phyloP scores from a whole-genome alignment of 2,797 vertebrate genomes.

The Tragopan temminckii region DNA sequence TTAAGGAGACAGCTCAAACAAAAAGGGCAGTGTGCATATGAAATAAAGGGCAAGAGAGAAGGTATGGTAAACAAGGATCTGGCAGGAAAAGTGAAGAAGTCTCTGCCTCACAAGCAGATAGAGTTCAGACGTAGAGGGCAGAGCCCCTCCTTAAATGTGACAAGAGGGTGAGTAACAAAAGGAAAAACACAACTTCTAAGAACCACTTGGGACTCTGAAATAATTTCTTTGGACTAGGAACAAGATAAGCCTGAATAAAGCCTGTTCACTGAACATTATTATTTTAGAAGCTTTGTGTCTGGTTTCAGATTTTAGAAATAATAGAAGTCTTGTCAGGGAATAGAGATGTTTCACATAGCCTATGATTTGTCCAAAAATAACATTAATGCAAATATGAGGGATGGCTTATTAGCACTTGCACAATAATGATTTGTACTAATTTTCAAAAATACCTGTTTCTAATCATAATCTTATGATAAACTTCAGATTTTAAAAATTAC shows the following conservation, averaged over 20 bases:
- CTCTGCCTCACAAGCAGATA: background rate
- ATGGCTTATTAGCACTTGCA: background rate
- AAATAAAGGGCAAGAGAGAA: constrained; percentile 13
- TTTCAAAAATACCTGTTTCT: constrained; percentile 27
- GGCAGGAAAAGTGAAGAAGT: background rate
- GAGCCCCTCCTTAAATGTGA: background rate
- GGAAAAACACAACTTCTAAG: background rate
- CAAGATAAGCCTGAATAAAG: background rate
- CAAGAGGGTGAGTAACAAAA: background rate
- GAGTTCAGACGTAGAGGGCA: background rate
- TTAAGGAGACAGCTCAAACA: background rate
- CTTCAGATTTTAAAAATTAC: background rate
- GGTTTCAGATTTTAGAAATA: background rate
- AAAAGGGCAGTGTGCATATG: background rate
- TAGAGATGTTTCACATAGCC: background rate
- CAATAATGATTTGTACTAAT: background rate
- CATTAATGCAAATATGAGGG: background rate
- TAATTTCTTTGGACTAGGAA: background rate
- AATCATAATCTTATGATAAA: constrained; percentile 28
- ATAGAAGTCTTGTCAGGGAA: background rate
- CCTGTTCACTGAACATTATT: background rate
- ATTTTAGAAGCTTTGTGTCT: background rate
- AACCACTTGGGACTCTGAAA: background rate
- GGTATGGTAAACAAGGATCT: background rate
- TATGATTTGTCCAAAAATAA: background rate